Evolutionary conservation across 1,140 invertebrate genomes (phyloP), one percentile per base, ranked within the genome.

Genomic region (Drosophila pruinosa): DNA sequence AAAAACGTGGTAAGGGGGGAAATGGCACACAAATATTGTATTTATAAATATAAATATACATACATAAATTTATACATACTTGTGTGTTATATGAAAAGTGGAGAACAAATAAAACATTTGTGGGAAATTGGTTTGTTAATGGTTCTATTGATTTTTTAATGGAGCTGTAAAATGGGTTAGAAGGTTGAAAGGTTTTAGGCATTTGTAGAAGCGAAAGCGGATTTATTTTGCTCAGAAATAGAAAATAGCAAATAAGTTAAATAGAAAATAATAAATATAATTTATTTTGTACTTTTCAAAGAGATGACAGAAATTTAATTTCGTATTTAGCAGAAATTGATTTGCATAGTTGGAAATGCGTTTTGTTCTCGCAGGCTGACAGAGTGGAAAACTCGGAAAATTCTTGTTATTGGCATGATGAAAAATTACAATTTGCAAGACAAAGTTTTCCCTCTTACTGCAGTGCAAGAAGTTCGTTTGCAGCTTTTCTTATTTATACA

Each of bases 401-500:
- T 22, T 22, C 31, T 38, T 54, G n/a, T n/a, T 58, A 7, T n/a
- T 58, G 26, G 21, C 8, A 31, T 43, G 24, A 28, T n/a, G 38
- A 57, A 43, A 45, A 45, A 41, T 41, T 56, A 24, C 15, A 54
- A 38, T 58, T 58, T 58, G 4, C 43, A 54, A 54, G 21, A 21
- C 4, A 45, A 54, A 64, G 50, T 34, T 64, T 53, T 41, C 8
- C 4, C 28, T 36, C 7, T 48, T n/a, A 5, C 17, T 21, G 14
- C 45, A 50, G 38, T 34, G 21, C 10, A 26, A 50, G 48, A 62
- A 63, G 48, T 67, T 67, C 12, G 24, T 64, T 64, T 47, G 26
- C 53, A 21, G 54, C 63, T 57, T 43, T 26, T 41, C 17, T 14
- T 53, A 47, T 67, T 48, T 58, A 67, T 58, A 22, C 53, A 67